phyloP scores from a whole-genome alignment of 2,797 vertebrate species.

The Menidia menidia region DNA sequence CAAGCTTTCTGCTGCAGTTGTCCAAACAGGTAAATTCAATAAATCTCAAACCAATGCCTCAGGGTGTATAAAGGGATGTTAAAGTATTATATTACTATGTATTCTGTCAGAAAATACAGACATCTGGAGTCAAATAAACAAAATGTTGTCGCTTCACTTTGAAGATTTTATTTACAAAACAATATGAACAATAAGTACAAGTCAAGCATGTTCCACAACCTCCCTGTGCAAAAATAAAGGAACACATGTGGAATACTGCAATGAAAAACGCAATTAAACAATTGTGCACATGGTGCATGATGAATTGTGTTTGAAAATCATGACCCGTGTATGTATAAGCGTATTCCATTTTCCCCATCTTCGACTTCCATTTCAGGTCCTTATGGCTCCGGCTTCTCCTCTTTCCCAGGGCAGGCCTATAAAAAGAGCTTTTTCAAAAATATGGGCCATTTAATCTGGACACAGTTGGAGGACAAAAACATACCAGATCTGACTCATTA shows the following conservation, averaged over 20 bases:
- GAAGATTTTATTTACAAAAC: fast-evolving
- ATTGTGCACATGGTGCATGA: not conserved
- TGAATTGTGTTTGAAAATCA: not conserved
- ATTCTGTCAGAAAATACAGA: not conserved
- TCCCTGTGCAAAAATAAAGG: not conserved
- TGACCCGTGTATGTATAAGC: not conserved
- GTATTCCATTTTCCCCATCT: constrained; percentile 12
- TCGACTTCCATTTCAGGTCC: constrained; percentile 19
- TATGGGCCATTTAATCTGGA: constrained; percentile 79
- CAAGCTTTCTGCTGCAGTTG: not conserved
- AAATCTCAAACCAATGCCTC: not conserved
- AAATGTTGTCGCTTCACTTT: not conserved
- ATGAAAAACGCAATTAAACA: constrained; percentile 8
- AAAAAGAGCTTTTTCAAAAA: constrained; percentile 85
- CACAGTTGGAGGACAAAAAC: not conserved
- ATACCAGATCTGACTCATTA: not conserved
- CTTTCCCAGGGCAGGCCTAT: constrained; percentile 82
- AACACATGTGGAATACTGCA: not conserved
- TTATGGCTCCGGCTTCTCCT: not conserved
- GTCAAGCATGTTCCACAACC: not conserved
- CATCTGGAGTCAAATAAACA: not conserved
- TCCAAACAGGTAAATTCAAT: not conserved
- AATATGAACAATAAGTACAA: constrained; percentile 5
- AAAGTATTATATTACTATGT: not conserved
- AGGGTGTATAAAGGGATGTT: not conserved